phyloP scores from a whole-genome alignment of 2,113 vertebrate genomes.

The Malurus cyaneus region DNA sequence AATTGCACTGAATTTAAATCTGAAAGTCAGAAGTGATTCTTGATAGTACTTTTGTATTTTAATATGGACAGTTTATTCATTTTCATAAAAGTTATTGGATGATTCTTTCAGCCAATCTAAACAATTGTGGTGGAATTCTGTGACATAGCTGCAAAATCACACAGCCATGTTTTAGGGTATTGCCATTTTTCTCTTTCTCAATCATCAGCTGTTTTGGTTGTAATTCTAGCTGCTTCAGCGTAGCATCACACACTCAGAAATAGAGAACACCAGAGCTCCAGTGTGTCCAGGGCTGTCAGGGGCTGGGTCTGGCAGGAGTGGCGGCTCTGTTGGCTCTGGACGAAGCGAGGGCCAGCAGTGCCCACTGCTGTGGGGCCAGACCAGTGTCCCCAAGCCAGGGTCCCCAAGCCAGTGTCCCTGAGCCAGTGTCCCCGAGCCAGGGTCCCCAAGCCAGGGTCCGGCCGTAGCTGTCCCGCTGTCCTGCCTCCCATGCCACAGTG shows the following conservation, averaged over 20 bases:
- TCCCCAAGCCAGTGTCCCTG: not conserved
- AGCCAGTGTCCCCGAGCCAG: not conserved
- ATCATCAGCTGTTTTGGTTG: slow-evolving; percentile 54
- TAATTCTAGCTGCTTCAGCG: slow-evolving; percentile 49
- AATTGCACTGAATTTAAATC: slow-evolving; percentile 83
- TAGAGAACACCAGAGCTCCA: slow-evolving; percentile 54
- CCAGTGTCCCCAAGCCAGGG: not conserved
- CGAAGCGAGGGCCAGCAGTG: not conserved
- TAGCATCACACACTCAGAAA: slow-evolving; percentile 46
- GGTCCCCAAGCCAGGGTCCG: not conserved
- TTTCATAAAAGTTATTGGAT: slow-evolving; percentile 69
- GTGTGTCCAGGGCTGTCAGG: slow-evolving; percentile 40
- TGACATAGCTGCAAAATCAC: slow-evolving; percentile 68
- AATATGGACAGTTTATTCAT: slow-evolving; percentile 78
- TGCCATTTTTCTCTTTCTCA: slow-evolving; percentile 66
- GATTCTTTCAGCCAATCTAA: slow-evolving; percentile 65
- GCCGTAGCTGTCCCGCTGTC: slow-evolving; percentile 56
- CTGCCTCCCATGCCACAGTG: slow-evolving; percentile 75
- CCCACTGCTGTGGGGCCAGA: not conserved
- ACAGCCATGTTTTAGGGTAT: slow-evolving; percentile 67
- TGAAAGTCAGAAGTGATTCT: slow-evolving; percentile 81
- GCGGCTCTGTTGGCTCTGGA: not conserved
- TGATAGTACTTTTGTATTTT: slow-evolving; percentile 83
- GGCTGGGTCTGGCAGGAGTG: not conserved
- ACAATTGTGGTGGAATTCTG: slow-evolving; percentile 70